A percentile compares a stretch with the other conserved stretches of the same genome.
Conservation (phyloP, 1,140 invertebrate species). For the Ceratitis capitata region DNA sequence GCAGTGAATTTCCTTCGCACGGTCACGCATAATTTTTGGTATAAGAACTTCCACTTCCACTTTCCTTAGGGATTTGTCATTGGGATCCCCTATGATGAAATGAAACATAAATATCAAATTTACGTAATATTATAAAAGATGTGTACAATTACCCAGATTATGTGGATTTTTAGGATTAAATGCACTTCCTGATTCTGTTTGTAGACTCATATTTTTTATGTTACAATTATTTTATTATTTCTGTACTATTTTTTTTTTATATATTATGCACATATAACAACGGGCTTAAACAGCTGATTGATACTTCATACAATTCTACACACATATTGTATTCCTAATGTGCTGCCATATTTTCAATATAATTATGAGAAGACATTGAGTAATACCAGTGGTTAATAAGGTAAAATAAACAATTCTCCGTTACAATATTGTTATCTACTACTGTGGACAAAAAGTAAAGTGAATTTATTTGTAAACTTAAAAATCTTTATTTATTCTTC, state of each 20-base stretch:
- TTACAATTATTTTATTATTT: background rate
- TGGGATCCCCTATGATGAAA: conserved; percentile 80
- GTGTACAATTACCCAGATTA: conserved; percentile 52
- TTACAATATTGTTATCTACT: too few species aligned
- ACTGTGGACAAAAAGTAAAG: too few species aligned
- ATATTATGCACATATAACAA: background rate
- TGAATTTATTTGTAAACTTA: too few species aligned
- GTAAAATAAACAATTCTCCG: too few species aligned
- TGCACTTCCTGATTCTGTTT: background rate
- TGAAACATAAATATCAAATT: background rate
- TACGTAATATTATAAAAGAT: background rate
- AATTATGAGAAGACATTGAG: too few species aligned
- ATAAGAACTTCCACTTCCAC: conserved; percentile 87
- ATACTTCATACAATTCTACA: too few species aligned
- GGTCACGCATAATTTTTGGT: conserved; percentile 84
- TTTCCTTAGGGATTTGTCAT: conserved; percentile 81
- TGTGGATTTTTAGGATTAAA: conserved; percentile 56
- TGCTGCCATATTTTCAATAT: too few species aligned
- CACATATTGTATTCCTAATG: too few species aligned
- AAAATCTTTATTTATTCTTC: too few species aligned
- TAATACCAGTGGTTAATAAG: too few species aligned
- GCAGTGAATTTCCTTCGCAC: conserved; percentile 81
- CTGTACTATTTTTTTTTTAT: too few species aligned
- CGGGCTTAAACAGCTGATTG: background rate
- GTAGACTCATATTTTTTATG: conserved; percentile 33